Percentiles rank a stretch among this genome's conserved stretches.
Evolutionary conservation across 2,113 vertebrate species (phyloP).

Genomic region (Sialia sialis): DNA sequence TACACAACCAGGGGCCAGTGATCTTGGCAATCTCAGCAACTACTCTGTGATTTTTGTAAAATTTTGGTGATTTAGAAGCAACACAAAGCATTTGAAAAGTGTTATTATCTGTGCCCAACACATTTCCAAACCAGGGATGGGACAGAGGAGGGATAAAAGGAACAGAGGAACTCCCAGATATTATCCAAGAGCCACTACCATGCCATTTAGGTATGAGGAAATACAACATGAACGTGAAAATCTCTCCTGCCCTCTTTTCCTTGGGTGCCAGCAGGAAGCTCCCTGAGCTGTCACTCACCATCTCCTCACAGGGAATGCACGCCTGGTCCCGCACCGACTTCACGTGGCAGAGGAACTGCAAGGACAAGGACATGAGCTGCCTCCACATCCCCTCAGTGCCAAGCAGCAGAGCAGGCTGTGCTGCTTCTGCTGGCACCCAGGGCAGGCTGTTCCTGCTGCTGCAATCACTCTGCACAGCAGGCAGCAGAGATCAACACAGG

Average conservation of each 20-base stretch:
- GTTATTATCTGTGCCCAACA: neutral
- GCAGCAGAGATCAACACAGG: neutral
- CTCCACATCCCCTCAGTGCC: accelerated
- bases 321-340: constrained; percentile 79
- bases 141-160: neutral
- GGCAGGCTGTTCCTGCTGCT: neutral
- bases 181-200: neutral
- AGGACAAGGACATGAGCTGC: constrained; percentile 5
- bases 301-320: constrained; percentile 87
- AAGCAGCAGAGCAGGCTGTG: neutral
- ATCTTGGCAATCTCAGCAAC: neutral
- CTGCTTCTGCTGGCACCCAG: neutral
- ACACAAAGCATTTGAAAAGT: neutral
- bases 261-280: neutral
- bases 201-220: neutral
- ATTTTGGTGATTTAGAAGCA: neutral
- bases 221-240: neutral
- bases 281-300: constrained; percentile 67
- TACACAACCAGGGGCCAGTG: neutral
- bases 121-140: neutral
- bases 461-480: neutral
- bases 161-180: neutral
- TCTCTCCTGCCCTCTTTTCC: neutral
- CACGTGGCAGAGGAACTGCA: constrained; percentile 85
- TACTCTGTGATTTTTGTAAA: neutral